Evolutionary conservation across 2,888 invertebrate species (phyloP), one percentile per base, ranked within the genome.

Genomic region (Myathropa florea): DNA sequence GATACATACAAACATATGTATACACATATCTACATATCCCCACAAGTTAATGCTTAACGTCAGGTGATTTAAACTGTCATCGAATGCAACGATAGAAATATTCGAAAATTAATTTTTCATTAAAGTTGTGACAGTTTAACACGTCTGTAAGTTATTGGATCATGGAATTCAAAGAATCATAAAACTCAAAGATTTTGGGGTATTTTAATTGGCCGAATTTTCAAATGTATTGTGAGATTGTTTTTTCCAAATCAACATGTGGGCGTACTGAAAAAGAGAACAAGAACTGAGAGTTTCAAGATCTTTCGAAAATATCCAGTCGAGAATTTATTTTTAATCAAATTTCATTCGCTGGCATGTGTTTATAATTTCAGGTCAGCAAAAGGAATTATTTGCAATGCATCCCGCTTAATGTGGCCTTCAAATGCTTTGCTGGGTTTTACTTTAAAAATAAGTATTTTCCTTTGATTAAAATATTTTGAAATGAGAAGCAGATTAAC

Each of bases 311-410:
- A 60, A 72, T 79, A 59, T 78, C 71, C 78, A 78, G 78, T 55
- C 9, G 53, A 4, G n/a, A 61, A 71, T 64, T 21, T 78, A 64
- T 78, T 71, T 71, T 64, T 59, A 64, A 64, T 78, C 39, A 39
- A 24, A 53, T 65, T 30, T 46, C 7, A 65, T 30, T 12, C 46
- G 18, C 28, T 46, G 71, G 79, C 79, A 71, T 79, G 59, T 79
- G 57, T 71, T 64, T 79, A 72, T 30, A 24, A 24, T 24, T 72
- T 65, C 60, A 28, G 79, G 79, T 79, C 72, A 72, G 33, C 12
- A 24, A 59, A 24, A 36, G 65, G 64, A 30, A 71, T 79, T 65
- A 46, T 79, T 79, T 72, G 71, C 30, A 60, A 14, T 67, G 71
- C 64, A 72, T 59, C 65, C 10, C 18, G 26, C 12, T 57, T 24